Evolutionary conservation across 2,797 vertebrate genomes (phyloP), one percentile per base, ranked within the genome.

Genomic region (Holocentrus rufus): DNA sequence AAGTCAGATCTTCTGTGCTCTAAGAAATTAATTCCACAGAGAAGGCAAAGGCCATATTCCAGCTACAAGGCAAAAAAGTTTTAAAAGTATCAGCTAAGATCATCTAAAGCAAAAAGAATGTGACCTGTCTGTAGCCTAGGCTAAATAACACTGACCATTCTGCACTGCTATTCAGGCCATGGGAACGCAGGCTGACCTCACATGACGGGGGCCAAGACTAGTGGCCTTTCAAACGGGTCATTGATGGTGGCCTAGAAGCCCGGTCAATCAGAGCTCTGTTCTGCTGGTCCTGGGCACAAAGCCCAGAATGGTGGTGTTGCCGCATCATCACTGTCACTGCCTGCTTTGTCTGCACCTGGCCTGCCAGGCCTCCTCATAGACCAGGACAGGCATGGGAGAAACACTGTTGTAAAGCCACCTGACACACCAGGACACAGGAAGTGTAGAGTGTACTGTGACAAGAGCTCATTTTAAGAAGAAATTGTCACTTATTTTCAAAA

Each of bases 321-420:
- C 1, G 65, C 71, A 79, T 81, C 77, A 80, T 69, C 80, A 72
- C 66, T 52, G 75, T 89, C 84, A 87, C 82, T 81, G 83, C 30
- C 59, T 53, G 69, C 82, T 88, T 86, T 90, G 80, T 89, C 54
- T 85, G 87, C 85, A 90, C 85, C 83, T 90, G 89, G 89, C 56
- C 80, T 57, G 25, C 23, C 49, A 55, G 50, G 56, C 57, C 7
- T 62, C 52, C 53, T 74, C 9, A 80, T 11, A 9, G 27, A 80
- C 27, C 9, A 56, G 69, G 59, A 46, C 64, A 54, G 58, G 53
- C 70, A 50, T 4, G 55, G 63, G 23, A 20, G 5, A 72, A 42
- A 73, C 50, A 61, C 39, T 71, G 49, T 64, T 25, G 39, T 54
- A 52, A 64, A 5, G 34, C 62, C 46, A 15, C 18, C 39, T 30